Evolutionary conservation across 1,140 invertebrate genomes (phyloP).

Genomic region (Lepidostoma basale): DNA sequence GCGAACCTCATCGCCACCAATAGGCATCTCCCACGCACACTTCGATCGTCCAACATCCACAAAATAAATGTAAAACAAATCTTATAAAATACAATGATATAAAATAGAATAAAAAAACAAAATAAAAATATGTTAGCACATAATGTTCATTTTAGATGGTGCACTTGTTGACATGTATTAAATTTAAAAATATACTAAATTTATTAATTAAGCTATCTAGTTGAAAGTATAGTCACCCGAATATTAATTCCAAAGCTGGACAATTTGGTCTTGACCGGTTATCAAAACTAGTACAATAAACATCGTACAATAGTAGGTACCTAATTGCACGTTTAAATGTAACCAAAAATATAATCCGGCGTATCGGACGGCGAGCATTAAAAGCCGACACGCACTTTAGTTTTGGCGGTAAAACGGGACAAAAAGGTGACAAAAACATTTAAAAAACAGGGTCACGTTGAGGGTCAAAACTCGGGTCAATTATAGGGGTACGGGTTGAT

Average conservation of each 20-base stretch:
- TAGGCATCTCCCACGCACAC: too few relatives aligned
- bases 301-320: constrained; percentile 38
- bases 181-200: too few relatives aligned
- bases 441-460: background rate
- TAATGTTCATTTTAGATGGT: too few relatives aligned
- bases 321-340: constrained; percentile 36
- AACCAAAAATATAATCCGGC: constrained; percentile 38
- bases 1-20: too few relatives aligned
- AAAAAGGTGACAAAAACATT: constrained; percentile 13
- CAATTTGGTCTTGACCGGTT: constrained; percentile 23
- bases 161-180: too few relatives aligned
- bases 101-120: too few relatives aligned
- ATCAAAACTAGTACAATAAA: constrained; percentile 2
- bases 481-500: background rate
- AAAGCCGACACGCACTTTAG: constrained; percentile 43
- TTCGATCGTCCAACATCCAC: too few relatives aligned
- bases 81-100: too few relatives aligned
- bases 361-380: constrained; percentile 38
- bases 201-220: too few relatives aligned
- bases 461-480: constrained; percentile 7
- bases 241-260: background rate
- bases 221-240: background rate
- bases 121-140: too few relatives aligned
- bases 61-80: too few relatives aligned
- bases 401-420: constrained; percentile 22